Conservation (phyloP, 2,888 invertebrate genomes). For the Drosophila heteroneura region DNA sequence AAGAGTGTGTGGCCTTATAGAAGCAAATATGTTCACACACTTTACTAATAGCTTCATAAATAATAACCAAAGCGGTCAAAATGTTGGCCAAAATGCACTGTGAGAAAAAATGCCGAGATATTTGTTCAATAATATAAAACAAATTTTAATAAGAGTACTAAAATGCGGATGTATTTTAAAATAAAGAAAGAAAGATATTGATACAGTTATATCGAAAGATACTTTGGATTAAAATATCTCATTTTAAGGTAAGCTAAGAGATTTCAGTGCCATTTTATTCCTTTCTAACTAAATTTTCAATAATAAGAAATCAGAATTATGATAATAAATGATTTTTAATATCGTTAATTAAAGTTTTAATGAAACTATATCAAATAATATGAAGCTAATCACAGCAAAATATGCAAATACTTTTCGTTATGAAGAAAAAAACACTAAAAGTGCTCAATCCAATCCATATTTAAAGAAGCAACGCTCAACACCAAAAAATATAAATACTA, state of each 20-base stretch:
- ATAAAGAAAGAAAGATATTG: background rate
- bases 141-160: background rate
- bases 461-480: background rate
- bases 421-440: background rate
- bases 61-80: conserved; percentile 83
- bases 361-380: background rate
- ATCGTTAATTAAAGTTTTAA: rapidly evolving
- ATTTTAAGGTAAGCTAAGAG: background rate
- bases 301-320: background rate
- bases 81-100: conserved; percentile 56
- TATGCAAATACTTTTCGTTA: background rate
- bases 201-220: background rate
- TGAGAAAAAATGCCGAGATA: conserved; percentile 13
- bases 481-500: background rate
- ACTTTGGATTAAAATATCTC: background rate
- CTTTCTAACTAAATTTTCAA: background rate
- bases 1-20: conserved; percentile 53
- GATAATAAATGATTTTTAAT: background rate
- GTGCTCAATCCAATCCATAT: background rate
- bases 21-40: conserved; percentile 78
- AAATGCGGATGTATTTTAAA: background rate
- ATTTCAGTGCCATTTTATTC: background rate
- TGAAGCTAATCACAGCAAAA: background rate
- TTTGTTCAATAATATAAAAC: background rate
- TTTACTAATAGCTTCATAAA: conserved; percentile 84